A percentile compares a stretch with the other conserved stretches of the same genome.
Conservation (phyloP, 2,113 vertebrate species). For the Cebidichthys violaceus region DNA sequence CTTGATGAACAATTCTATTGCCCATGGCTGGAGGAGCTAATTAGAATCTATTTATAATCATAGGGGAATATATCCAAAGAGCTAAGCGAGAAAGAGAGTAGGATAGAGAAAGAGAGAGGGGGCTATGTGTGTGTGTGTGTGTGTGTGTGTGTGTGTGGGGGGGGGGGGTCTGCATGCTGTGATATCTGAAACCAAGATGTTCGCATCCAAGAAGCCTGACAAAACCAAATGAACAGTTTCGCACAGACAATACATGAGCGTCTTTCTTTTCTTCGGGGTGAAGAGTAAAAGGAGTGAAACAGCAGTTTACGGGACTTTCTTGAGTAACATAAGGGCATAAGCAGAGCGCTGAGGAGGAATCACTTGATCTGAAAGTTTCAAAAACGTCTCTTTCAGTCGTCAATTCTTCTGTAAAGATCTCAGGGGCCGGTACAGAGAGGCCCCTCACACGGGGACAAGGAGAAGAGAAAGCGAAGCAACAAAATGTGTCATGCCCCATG, state of each 20-base stretch:
- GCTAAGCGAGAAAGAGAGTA: slow-evolving; percentile 35
- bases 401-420: slow-evolving; percentile 34
- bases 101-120: slow-evolving; percentile 34
- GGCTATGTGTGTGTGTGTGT: not conserved
- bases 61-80: slow-evolving; percentile 75
- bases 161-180: slow-evolving; percentile 25
- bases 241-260: slow-evolving; percentile 2
- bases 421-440: not conserved
- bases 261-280: slow-evolving; percentile 15
- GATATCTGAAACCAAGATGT: slow-evolving; percentile 52
- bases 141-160: no score
- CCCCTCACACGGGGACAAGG: slow-evolving; percentile 1
- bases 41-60: slow-evolving; percentile 84
- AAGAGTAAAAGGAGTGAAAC: slow-evolving; percentile 20
- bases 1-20: slow-evolving; percentile 78
- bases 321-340: slow-evolving; percentile 25
- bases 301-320: slow-evolving; percentile 24
- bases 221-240: slow-evolving; percentile 56
- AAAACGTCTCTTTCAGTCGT: slow-evolving; percentile 29
- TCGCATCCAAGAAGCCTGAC: slow-evolving; percentile 37
- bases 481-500: slow-evolving; percentile 1
- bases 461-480: not conserved
- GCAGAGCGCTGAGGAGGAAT: not conserved
- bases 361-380: slow-evolving; percentile 41
- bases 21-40: slow-evolving; percentile 79